These are phyloP conservation scores for Ameiurus melas DNA, from an alignment of 2,113 vertebrate species.

Conservation along the genomic window DNA sequence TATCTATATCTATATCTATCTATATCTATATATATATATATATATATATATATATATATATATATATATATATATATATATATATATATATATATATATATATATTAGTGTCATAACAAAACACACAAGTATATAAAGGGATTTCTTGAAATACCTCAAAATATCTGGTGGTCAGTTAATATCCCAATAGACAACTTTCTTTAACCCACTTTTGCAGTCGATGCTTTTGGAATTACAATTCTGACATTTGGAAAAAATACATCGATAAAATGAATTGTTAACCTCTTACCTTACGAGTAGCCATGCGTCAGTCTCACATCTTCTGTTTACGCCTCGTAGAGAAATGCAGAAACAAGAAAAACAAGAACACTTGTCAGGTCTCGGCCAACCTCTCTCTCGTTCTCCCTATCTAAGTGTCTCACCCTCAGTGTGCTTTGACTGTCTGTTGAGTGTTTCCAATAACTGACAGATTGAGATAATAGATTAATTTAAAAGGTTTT, in stretches of 20 bases:
- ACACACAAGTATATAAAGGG: not conserved
- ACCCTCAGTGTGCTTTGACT: slow-evolving; percentile 24
- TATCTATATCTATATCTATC: too few relatives aligned
- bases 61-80: too few relatives aligned
- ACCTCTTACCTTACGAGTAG: slow-evolving; percentile 46
- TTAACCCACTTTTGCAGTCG: not conserved
- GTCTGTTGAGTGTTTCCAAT: not conserved
- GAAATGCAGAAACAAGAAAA: slow-evolving; percentile 71
- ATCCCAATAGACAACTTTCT: not conserved
- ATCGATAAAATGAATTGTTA: not conserved
- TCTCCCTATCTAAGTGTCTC: slow-evolving; percentile 38
- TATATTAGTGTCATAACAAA: not conserved
- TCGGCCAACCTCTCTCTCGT: slow-evolving; percentile 48
- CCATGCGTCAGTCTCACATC: slow-evolving; percentile 37
- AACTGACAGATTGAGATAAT: not conserved
- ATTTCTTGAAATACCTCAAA: not conserved
- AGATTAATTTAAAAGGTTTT: not conserved
- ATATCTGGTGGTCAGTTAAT: not conserved
- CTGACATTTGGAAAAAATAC: not conserved
- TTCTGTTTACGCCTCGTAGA: slow-evolving; percentile 55
- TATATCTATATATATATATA: too few relatives aligned
- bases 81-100: too few relatives aligned
- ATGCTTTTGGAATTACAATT: not conserved
- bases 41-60: too few relatives aligned
- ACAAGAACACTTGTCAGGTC: slow-evolving; percentile 62